Base-by-base conservation (phyloP, 1,140 invertebrate genomes). In the Lasioglossum baleicum region DNA sequence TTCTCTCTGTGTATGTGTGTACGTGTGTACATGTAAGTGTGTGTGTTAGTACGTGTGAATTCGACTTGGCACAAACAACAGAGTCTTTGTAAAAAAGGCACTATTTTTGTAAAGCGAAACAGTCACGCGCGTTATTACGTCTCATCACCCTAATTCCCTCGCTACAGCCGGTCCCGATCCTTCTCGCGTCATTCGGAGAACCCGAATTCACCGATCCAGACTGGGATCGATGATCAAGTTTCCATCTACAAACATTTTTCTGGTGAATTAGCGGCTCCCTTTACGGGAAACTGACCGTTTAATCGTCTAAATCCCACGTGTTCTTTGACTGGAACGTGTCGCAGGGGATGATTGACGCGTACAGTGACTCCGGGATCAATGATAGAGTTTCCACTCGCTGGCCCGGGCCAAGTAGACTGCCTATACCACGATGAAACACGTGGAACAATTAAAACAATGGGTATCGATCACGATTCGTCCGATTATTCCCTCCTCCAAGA, bases 31-130 rank as follows among this genome's bases (percentile, higher is more conserved):
- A 17, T 15, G 51, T 20, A 2, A 6, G 51, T 53, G 17, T n/a
- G 56, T 58, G n/a, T 58, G 17, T 35, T 35, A 5, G 35, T 58
- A 58, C n/a, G 74, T 85, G 56, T 69, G 82, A 75, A 81, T 81
- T 85, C 71, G 75, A 86, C 82, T 87, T 86, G 85, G 85, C 85
- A 86, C 85, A 86, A 86, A 86, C 84, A 87, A 86, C 85, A 87
- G 72, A 86, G 84, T 86, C 79, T 84, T 83, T 70, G 84, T 87
- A 86, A 86, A 87, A 87, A 87, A 87, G 85, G 85, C 84, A 87
- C 85, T 87, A 87, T 87, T 84, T 86, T 86, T 77, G 82, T 84
- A 84, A 87, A 87, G 79, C 85, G 84, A 81, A 87, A 84, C 86
- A 81, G 81, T 86, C 72, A 76, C 75, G 84, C 69, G 80, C 13